Evolutionary conservation across 2,888 invertebrate species (phyloP), one percentile per base, ranked within the genome.

Genomic region (Beris morrisii): DNA sequence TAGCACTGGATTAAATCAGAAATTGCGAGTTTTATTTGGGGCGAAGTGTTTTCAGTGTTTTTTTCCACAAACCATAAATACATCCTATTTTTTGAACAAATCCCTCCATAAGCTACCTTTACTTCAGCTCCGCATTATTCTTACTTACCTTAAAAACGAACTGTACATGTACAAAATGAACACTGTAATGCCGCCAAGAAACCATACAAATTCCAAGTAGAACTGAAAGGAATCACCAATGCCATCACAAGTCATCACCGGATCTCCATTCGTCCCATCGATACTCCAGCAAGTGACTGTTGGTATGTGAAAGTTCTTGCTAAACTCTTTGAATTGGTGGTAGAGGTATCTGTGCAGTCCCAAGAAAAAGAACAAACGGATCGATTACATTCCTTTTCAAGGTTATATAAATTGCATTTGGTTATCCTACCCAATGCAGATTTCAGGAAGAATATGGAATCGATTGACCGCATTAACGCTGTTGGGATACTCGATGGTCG

Each of bases 361-460:
- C 22, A 22, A 22, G 22, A 22, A 72, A 69, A 5, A 58, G 64
- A 7, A 15, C 44, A 66, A 46, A 52, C 31, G 50, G n/a, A 13
- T 15, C 50, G 22, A 22, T 22, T 22, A 22, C 22, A 22, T 22
- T 22, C 22, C 22, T 22, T 38, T 38, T 38, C 38, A 1, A 38
- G 38, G 38, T 7, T 38, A 38, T 9, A 45, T 46, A 28, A 43
- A 1, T 1, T 5, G 38, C 38, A 28, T 1, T 30, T 4, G n/a
- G n/a, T 2, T 54, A 30, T 11, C 28, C 74, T 73, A 81, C 78
- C 75, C 79, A 53, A 78, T 77, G 55, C 81, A 79, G 71, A 94
- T 89, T 86, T 95, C 95, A 1, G 94, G 94, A 74, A 90, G 86
- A 61, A 95, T 85, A 78, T 91, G 93, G 77, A 95, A 95, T 61